Evolutionary conservation across 2,888 invertebrate species (phyloP), one percentile per base, ranked within the genome.

Genomic region (Lasioglossum villosulum): DNA sequence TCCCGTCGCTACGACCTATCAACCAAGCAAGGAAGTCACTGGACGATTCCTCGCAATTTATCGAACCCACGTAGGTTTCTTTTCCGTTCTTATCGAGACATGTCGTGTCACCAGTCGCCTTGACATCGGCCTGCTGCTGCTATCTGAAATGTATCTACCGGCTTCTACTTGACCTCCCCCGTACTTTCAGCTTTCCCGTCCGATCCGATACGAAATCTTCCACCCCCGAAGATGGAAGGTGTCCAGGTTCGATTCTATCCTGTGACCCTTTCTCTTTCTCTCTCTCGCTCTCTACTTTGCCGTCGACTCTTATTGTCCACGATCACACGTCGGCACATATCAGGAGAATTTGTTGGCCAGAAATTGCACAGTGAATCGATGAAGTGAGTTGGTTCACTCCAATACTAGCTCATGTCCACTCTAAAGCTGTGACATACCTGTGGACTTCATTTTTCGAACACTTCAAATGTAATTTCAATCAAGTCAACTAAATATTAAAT

Each of bases 141-240:
- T 82, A 86, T 90, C 87, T 85, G 78, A 81, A 82, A 88, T 80
- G 77, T 86, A 90, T 84, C 83, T 86, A 59, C 27, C 72, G 73
- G 59, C 23, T 71, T 81, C 79, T 77, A 84, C 84, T 89, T 85
- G 86, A 90, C 86, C 86, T 89, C 56, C 73, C 66, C 78, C 27
- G 76, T 45, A 80, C 77, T 75, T 89, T 82, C 78, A 80, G 66
- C 74, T 74, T 86, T 84, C 72, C 83, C 75, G 68, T 68, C 56
- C 75, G 77, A 79, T 76, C 63, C 80, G 76, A 84, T 74, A 56
- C 23, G 79, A 84, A 72, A 75, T 76, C 66, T 75, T 79, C 75
- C 37, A 30, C 52, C 82, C 76, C 56, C 68, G 19, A 68, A 63
- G 52, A 76, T 48, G n/a, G 76, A 63, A 66, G 70, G 48, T 77